Base-by-base conservation (phyloP, 2,888 invertebrate species). In the Scaptomyza polygonia region DNA sequence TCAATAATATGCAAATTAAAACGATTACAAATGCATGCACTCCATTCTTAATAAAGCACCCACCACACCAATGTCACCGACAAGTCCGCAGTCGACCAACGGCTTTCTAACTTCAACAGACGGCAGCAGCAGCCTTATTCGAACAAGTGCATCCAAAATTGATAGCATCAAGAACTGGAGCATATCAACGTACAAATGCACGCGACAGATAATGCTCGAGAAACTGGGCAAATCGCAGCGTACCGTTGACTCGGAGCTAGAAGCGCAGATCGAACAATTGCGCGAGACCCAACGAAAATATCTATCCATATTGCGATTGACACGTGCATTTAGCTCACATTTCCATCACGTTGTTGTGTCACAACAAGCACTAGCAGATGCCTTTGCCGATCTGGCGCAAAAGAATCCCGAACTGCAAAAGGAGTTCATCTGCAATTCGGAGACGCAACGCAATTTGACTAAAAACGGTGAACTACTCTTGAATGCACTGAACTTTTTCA, bases 171-270 rank as follows among this genome's bases (percentile, higher is more conserved):
- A 96, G 91, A 97, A 96, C 90, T 99, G 99, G 99, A 97, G 98
- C 72, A 97, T 99, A 89, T 98, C 98, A 67, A 99, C 99, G 0
- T 99, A 98, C 92, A 99, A 99, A 92, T 99, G 99, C 91, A 99
- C 99, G 6, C 96, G 97, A 88, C 99, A 99, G 91, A 94, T 98
- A 66, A 95, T 99, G 92, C 96, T 98, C 80, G 99, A 99, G 91
- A 98, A 97, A 90, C 93, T 99, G 58, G 99, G 99, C 16, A 99
- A 98, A 93, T 96, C 96, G 44, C 96, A 97, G 8, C 93, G 97
- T 65, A 97, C 97, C 43, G 96, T 97, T 51, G 97, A 97, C 90
- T 95, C 97, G 1, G 99, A 99, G 92, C 92, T 99, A 86, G 99
- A 99, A 92, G 95, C 96, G 14, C 97, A 98, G 92, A 99, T 99